phyloP scores from a whole-genome alignment of 2,113 vertebrate genomes.

The Ammodramus savannarum region DNA sequence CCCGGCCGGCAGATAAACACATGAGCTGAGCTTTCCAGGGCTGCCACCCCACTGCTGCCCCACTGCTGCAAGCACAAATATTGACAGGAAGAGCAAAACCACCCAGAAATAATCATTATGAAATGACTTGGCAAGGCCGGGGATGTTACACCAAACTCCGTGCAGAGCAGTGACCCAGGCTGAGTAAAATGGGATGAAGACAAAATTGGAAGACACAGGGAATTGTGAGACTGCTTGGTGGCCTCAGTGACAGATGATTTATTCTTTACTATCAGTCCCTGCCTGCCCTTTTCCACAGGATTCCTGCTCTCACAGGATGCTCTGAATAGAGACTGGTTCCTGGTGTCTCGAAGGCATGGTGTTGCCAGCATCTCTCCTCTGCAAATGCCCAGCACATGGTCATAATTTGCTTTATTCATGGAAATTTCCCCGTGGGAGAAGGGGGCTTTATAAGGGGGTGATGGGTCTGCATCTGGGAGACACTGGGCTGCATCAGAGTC shows the following conservation, averaged over 20 bases:
- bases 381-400: neutral
- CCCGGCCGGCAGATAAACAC: constrained; percentile 30
- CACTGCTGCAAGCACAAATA: constrained; percentile 29
- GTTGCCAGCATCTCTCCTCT: neutral
- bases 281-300: neutral
- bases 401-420: neutral
- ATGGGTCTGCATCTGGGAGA: neutral
- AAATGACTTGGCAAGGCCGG: neutral
- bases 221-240: neutral
- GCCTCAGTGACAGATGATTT: neutral
- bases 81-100: constrained; percentile 52
- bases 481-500: neutral
- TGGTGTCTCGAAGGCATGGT: neutral
- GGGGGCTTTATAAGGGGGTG: neutral
- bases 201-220: neutral
- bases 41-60: constrained; percentile 17
- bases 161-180: neutral
- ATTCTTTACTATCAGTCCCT: neutral
- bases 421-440: neutral
- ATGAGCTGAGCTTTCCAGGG: constrained; percentile 24
- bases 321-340: neutral
- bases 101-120: neutral
- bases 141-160: neutral
- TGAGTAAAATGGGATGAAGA: neutral
- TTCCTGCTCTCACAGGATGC: neutral